Base-by-base conservation (phyloP, 2,113 vertebrate species). In the Sprattus sprattus region DNA sequence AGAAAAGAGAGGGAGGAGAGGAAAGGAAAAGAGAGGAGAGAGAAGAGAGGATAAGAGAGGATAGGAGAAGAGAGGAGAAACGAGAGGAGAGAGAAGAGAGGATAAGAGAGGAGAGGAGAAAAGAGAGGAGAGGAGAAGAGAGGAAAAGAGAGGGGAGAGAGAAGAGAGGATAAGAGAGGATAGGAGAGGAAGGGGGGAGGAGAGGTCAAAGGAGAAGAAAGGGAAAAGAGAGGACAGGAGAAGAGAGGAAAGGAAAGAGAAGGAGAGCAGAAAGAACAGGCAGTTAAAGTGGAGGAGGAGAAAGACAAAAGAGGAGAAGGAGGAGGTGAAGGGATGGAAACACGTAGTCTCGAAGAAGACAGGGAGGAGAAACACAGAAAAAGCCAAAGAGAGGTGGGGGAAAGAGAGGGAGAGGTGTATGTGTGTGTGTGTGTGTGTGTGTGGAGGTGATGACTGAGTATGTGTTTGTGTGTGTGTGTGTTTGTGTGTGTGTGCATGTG, bases 111-210 rank as follows among this genome's bases (percentile, higher is more conserved):
- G 5, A 32, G 28, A 2, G 2, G 4, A 16, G 67, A 71, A 10
- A 28, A n/a, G 64, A 32, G 25, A 64, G 60, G 60, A 64, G 60
- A n/a, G 2, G 4, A 64, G 60, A 64, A 22, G 22, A 64, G 20
- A 7, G 7, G 20, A 64, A 20, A 64, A 20, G 6, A n/a, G 20
- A 22, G 3, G 20, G 1, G 57, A 39, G 18, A 22, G 16, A 60
- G 57, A 22, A 20, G 1, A 57, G 20, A 60, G 22, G 9, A 52
- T 54, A 84, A 81, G 71, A 87, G 87, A 87, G 85, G 86, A 87
- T 18, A 28, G 28, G 32, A 46, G 32, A 84, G 52, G 32, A 25
- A 67, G 83, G 54, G 32, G 85, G 71, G 28, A 83, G 49, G 64
- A 49, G 39, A 86, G 80, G 71, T 78, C 47, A 86, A n/a, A n/a